Conservation (phyloP, 2,113 vertebrate species). For the Nothobranchius furzeri region DNA sequence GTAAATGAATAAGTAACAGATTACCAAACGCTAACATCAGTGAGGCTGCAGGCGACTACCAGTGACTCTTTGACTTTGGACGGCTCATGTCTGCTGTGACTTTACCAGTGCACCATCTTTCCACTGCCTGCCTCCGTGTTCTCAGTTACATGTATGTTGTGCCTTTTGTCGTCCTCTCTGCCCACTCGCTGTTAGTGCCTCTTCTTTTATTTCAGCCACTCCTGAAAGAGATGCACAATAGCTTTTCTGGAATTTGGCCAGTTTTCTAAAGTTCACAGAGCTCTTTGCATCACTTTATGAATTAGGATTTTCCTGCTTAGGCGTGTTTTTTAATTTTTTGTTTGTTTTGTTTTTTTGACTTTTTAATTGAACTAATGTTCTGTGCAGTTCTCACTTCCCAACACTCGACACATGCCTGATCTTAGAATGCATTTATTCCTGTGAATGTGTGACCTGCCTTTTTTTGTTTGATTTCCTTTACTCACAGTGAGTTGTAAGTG, state of each 20-base stretch:
- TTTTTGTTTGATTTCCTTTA: constrained; percentile 47
- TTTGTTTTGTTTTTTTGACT: constrained; percentile 53
- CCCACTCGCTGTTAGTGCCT: constrained; percentile 56
- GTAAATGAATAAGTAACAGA: not conserved
- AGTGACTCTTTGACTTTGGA: constrained; percentile 81
- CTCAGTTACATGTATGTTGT: constrained; percentile 42
- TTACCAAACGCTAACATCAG: not conserved
- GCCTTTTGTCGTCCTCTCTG: constrained; percentile 59
- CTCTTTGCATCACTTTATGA: constrained; percentile 77
- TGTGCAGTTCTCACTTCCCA: constrained; percentile 33
- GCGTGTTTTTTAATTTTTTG: constrained; percentile 34
- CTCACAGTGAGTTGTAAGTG: constrained; percentile 1
- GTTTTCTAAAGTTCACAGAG: constrained; percentile 40
- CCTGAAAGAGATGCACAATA: constrained; percentile 77
- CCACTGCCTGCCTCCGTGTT: constrained; percentile 61
- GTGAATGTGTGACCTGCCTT: constrained; percentile 40
- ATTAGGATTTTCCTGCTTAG: constrained; percentile 71
- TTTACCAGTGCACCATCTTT: constrained; percentile 50
- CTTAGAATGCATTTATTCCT: constrained; percentile 48
- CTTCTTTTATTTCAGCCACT: constrained; percentile 51
- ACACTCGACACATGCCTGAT: constrained; percentile 66
- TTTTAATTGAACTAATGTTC: constrained; percentile 13
- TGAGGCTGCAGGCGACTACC: constrained; percentile 9
- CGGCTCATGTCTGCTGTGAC: constrained; percentile 78
- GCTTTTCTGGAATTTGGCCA: constrained; percentile 61